These are phyloP conservation scores for Pipistrellus pygmaeus DNA, from an alignment of 2,797 vertebrate species.

Conservation along the genomic window DNA sequence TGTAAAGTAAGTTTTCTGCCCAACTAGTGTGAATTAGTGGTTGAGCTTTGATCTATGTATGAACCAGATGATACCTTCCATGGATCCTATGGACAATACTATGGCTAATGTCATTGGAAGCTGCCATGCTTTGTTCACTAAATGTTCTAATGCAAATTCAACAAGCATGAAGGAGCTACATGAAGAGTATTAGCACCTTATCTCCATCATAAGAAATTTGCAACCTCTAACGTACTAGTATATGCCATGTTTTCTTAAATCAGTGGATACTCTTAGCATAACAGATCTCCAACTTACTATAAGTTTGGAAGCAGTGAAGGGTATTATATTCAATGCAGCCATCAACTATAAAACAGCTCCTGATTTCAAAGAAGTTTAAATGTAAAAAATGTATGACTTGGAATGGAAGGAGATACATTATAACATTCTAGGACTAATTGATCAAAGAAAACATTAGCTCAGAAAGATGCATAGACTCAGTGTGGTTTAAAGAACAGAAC, in stretches of 20 bases:
- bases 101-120: background rate
- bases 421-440: background rate
- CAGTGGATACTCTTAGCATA: background rate
- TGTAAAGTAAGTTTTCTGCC: background rate
- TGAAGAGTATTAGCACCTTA: background rate
- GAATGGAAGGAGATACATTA: background rate
- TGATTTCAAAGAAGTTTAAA: slow-evolving; percentile 48
- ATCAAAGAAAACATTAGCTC: background rate
- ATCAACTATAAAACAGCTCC: background rate
- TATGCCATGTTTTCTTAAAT: background rate
- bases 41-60: too few relatives aligned
- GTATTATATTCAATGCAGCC: background rate
- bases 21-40: background rate
- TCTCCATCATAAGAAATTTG: background rate
- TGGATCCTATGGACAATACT: background rate
- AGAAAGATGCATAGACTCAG: background rate
- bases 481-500: background rate
- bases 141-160: slow-evolving; percentile 32
- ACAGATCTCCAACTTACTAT: background rate
- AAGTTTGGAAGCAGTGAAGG: background rate
- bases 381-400: background rate
- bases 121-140: background rate
- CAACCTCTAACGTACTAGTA: background rate
- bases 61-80: background rate
- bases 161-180: background rate